These are phyloP conservation scores for Anorthoa munda DNA, from an alignment of 2,888 invertebrate genomes.

Conservation along the genomic window DNA sequence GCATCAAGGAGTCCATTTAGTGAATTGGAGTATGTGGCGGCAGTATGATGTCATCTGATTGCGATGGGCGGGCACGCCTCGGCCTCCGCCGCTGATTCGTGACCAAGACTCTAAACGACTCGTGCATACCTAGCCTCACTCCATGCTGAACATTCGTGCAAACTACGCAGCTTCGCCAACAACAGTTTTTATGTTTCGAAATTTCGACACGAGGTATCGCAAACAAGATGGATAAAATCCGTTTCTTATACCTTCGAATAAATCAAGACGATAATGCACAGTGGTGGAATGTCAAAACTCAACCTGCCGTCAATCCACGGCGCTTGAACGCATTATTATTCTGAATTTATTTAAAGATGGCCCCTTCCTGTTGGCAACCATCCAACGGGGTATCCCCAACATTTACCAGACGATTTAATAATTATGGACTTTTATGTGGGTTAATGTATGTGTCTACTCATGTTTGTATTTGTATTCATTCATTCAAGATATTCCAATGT, in stretches of 20 bases:
- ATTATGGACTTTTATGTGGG: conserved; percentile 85
- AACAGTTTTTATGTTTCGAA: conserved; percentile 66
- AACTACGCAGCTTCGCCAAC: conserved; percentile 67
- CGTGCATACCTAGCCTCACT: conserved; percentile 77
- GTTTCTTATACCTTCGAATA: conserved; percentile 31
- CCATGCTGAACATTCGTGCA: conserved; percentile 75
- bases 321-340: conserved; percentile 81
- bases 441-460: conserved; percentile 78
- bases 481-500: conserved; percentile 72
- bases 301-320: conserved; percentile 73
- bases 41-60: conserved; percentile 86
- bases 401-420: conserved; percentile 88
- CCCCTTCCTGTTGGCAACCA: conserved; percentile 87
- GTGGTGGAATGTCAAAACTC: conserved; percentile 66
- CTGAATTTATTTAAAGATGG: conserved; percentile 86
- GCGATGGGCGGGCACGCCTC: conserved; percentile 83
- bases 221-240: conserved; percentile 5
- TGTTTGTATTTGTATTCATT: conserved; percentile 75
- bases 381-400: conserved; percentile 89
- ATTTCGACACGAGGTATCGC: conserved; percentile 48
- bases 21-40: conserved; percentile 71
- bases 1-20: conserved; percentile 68
- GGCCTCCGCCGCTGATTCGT: conserved; percentile 77
- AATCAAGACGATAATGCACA: conserved; percentile 42
- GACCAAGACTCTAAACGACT: conserved; percentile 80